A percentile compares a stretch with the other conserved stretches of the same genome.
Conservation (phyloP, 2,797 vertebrate genomes). For the Darevskia nairensis region DNA sequence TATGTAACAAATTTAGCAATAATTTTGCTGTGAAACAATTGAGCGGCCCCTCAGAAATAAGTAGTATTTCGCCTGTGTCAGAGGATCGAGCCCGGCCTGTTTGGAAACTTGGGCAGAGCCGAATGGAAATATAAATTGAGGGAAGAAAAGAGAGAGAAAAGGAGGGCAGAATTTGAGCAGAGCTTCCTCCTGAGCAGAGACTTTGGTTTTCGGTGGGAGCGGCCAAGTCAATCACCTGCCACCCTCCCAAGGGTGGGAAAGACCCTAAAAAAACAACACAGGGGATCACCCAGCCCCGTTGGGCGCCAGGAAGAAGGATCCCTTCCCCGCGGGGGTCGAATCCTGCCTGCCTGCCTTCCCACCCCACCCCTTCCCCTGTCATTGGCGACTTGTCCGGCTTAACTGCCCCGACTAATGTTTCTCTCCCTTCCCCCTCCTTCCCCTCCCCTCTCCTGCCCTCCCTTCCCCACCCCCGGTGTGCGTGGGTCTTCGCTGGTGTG, state of each 20-base stretch:
- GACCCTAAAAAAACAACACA: no score
- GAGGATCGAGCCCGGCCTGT: background rate
- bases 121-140: background rate
- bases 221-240: background rate
- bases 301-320: background rate
- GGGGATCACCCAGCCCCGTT: background rate
- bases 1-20: background rate
- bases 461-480: constrained; percentile 66
- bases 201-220: background rate
- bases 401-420: constrained; percentile 79
- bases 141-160: background rate
- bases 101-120: constrained; percentile 24
- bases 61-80: constrained; percentile 18
- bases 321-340: background rate
- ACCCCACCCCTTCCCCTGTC: background rate
- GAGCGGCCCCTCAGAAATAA: background rate
- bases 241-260: background rate
- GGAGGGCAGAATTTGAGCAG: background rate
- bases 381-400: constrained; percentile 40
- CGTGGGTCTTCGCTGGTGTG: constrained; percentile 77
- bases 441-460: no score
- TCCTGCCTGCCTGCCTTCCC: accelerated
- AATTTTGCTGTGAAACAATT: background rate
- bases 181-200: background rate
- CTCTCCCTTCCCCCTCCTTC: background rate